These are phyloP conservation scores for Drosophila equinoxialis DNA, from an alignment of 1,140 invertebrate genomes.

Conservation along the genomic window DNA sequence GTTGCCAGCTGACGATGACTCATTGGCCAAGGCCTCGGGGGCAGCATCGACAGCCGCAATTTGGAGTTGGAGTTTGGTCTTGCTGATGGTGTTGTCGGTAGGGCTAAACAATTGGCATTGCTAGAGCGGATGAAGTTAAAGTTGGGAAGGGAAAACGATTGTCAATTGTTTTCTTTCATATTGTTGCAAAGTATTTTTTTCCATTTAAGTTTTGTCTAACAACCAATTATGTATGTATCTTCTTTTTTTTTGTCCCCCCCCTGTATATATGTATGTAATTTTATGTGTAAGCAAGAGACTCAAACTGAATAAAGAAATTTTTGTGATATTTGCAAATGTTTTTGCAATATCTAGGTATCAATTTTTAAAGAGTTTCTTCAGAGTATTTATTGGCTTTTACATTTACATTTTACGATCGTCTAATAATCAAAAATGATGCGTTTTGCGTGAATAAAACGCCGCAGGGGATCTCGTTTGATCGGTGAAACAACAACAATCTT, in stretches of 20 bases:
- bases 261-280: background rate
- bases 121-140: background rate
- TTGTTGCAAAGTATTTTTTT: constrained; percentile 21
- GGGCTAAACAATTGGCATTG: constrained; percentile 5
- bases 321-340: constrained; percentile 21
- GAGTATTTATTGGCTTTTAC: too few species aligned
- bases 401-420: too few species aligned
- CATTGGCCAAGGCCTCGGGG: background rate
- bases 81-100: constrained; percentile 20
- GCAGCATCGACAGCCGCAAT: background rate
- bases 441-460: too few species aligned
- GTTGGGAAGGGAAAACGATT: constrained; percentile 4
- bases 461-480: too few species aligned
- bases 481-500: too few species aligned
- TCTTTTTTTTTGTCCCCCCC: background rate
- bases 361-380: too few species aligned
- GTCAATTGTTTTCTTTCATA: background rate
- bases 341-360: background rate
- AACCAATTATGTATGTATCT: background rate
- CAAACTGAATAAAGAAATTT: constrained; percentile 22
- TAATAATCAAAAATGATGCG: too few species aligned
- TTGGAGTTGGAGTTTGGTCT: constrained; percentile 34
- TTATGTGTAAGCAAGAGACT: constrained; percentile 18
- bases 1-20: constrained; percentile 46
- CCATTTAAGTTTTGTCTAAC: constrained; percentile 18